Conservation (phyloP, 2,797 vertebrate genomes). For the Tinamus major region DNA sequence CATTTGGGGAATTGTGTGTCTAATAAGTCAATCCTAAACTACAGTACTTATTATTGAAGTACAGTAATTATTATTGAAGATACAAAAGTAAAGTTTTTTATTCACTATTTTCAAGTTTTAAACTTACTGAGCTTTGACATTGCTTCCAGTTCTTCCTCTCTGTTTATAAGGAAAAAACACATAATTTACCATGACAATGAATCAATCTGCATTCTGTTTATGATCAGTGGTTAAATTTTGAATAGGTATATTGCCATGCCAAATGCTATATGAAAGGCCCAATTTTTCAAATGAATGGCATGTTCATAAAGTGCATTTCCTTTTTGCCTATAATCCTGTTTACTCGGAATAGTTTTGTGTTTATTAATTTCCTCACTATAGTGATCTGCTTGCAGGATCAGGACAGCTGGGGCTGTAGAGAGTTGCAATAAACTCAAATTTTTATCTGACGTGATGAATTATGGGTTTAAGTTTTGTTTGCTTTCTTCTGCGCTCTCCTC, state of each 20-base stretch:
- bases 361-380: not conserved
- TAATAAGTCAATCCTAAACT: not conserved
- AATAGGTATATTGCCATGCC: not conserved
- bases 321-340: not conserved
- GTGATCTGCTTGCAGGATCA: not conserved
- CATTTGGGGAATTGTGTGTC: no score
- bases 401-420: not conserved
- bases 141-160: no score
- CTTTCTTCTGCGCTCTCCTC: not conserved
- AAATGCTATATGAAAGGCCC: not conserved
- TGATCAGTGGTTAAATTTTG: not conserved
- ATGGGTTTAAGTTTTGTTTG: not conserved
- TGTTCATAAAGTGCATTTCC: not conserved
- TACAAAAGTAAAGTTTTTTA: not conserved
- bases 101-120: not conserved
- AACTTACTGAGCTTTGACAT: not conserved
- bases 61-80: not conserved
- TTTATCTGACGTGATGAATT: not conserved
- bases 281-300: not conserved
- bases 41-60: not conserved
- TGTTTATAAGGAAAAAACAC: not conserved
- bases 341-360: not conserved
- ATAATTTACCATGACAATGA: slow-evolving; percentile 1
- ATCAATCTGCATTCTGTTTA: slow-evolving; percentile 30
- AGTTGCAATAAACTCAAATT: not conserved